These are phyloP conservation scores for Catalaphyllia jardinei DNA, from an alignment of 64 coral and sea anemone genomes.

Conservation along the genomic window DNA sequence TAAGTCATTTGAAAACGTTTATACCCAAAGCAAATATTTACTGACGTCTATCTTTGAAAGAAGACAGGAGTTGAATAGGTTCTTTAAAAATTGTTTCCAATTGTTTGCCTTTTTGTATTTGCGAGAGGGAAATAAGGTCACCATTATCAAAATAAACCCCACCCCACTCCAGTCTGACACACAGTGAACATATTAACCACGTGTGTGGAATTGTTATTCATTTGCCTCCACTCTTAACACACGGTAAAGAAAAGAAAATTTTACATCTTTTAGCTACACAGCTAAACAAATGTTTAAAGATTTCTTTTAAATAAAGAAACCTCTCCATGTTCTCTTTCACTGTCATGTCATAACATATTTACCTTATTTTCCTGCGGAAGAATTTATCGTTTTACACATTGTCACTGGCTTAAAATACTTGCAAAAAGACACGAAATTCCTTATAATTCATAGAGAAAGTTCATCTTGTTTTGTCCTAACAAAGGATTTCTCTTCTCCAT, in stretches of 20 bases:
- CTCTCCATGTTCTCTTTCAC: too few species aligned
- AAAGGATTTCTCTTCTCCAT: neutral
- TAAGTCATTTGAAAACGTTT: neutral
- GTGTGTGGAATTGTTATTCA: neutral
- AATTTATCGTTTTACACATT: too few species aligned
- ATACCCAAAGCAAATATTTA: slow-evolving; percentile 25
- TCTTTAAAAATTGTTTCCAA: slow-evolving; percentile 8
- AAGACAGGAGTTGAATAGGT: neutral
- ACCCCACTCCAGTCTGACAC: neutral
- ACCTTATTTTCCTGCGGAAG: too few species aligned
- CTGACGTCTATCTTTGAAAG: neutral
- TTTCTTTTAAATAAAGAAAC: neutral
- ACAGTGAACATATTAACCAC: slow-evolving; percentile 4
- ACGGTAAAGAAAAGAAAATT: neutral
- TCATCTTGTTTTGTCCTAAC: neutral
- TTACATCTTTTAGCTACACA: neutral
- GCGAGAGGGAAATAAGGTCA: neutral
- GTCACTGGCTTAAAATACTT: neutral
- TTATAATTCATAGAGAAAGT: neutral
- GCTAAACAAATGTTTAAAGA: neutral
- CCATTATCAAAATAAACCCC: slow-evolving; percentile 8
- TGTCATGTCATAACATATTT: too few species aligned
- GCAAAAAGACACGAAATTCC: neutral
- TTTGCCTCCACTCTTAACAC: neutral
- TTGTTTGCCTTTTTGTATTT: neutral